Base-by-base conservation (phyloP, 2,888 invertebrate genomes). In the Xanthorhoe spadicearia region DNA sequence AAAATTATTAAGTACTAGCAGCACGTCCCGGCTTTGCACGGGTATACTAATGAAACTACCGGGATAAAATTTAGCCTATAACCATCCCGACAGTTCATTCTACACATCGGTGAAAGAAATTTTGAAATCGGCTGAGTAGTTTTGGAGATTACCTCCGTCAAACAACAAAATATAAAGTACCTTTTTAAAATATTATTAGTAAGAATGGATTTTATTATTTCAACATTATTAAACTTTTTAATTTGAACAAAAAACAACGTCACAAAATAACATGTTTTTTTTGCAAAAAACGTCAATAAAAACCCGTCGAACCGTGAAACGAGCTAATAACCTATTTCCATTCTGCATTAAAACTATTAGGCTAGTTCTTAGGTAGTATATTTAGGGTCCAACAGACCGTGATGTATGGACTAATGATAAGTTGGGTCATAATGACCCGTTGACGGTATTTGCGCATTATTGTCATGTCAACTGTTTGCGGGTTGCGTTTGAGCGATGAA, bases 401-500 rank as follows among this genome's bases (percentile, higher is more conserved):
- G 19, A 57, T 67, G 35, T 59, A 56, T 56, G 52, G 13, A 38
- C 60, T 68, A 64, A 68, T 67, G 46, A 64, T 59, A 61, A 55
- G 64, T 19, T 64, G 28, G 6, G 60, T 32, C 19, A 54, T 63
- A 55, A 59, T 59, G 58, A 55, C 32, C 13, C 50, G 59, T 49
- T 58, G 61, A 64, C 18, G 19, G 38, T 28, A 17, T n/a, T 43
- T 51, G 43, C 50, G 55, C 58, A 62, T 61, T 52, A 55, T 67
- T 63, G 66, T 59, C 66, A 63, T 63, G 66, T 59, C 66, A 63
- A 63, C 62, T 62, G 57, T 43, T 62, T 55, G 59, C 50, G 51
- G 52, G 50, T 56, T n/a, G 50, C 64, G 58, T 64, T 64, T 64
- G 53, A 64, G 58, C 46, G 58, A 56, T 62, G 28, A 43, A 53